Conservation (phyloP, 2,888 invertebrate genomes). For the Mimumesa dahlbomi region DNA sequence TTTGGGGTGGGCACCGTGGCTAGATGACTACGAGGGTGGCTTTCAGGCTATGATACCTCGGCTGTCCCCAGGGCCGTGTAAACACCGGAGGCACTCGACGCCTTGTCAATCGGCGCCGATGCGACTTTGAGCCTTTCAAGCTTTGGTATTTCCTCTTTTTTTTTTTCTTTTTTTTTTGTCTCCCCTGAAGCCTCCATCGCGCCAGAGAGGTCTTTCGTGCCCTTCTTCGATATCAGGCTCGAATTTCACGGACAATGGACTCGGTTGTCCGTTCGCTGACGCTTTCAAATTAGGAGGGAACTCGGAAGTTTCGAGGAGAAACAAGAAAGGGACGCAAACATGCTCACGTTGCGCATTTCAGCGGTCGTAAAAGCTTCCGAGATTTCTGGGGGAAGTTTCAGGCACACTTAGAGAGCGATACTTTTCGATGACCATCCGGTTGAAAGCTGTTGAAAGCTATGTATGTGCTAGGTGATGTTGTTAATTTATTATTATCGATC, state of each 20-base stretch:
- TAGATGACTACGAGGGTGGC: conserved; percentile 58
- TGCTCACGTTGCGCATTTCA: conserved; percentile 12
- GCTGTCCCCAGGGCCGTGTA: conserved; percentile 74
- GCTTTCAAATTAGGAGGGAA: conserved; percentile 31
- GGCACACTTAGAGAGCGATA: not conserved
- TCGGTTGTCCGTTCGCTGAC: conserved; percentile 12
- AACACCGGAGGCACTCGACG: conserved; percentile 73
- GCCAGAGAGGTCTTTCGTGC: conserved; percentile 9
- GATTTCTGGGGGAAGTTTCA: not conserved
- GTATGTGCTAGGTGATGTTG: no score
- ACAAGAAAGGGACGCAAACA: conserved; percentile 23
- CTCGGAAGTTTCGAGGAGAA: conserved; percentile 21
- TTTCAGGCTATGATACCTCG: conserved; percentile 64
- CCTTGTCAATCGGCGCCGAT: conserved; percentile 70
- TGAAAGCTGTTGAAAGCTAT: no score
- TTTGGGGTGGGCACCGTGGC: conserved; percentile 40
- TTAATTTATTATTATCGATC: no score
- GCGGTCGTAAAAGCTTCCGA: conserved; percentile 17
- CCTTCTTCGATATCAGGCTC: conserved; percentile 38
- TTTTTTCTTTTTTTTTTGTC: not conserved
- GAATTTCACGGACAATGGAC: conserved; percentile 59
- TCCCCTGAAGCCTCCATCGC: not conserved
- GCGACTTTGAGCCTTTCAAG: conserved; percentile 39
- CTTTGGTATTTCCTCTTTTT: conserved; percentile 11
- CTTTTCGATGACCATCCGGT: no score